phyloP scores from a whole-genome alignment of 1,140 invertebrate genomes.

The Oryctes rhinoceros region DNA sequence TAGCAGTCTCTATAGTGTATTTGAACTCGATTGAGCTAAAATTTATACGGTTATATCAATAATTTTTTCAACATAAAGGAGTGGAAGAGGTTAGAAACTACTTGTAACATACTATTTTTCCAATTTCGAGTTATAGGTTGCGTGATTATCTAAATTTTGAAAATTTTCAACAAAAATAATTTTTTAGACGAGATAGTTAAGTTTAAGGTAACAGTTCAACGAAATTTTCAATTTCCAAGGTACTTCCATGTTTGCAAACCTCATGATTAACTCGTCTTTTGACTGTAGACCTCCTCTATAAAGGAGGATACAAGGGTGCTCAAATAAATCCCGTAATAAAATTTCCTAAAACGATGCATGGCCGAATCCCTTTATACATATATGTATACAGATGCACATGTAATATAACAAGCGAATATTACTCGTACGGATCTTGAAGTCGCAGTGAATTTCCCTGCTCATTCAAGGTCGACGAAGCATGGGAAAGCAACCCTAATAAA shows the following conservation, averaged over 20 bases:
- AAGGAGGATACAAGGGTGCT: neutral
- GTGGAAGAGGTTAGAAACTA: too few relatives aligned
- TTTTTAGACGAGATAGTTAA: too few relatives aligned
- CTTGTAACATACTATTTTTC: too few relatives aligned
- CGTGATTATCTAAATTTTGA: too few relatives aligned
- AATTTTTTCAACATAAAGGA: too few relatives aligned
- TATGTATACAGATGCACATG: neutral
- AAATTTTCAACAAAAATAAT: too few relatives aligned
- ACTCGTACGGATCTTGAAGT: slow-evolving; percentile 31
- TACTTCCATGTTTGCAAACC: neutral
- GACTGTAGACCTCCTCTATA: neutral
- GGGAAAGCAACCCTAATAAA: slow-evolving; percentile 51
- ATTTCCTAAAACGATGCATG: slow-evolving; percentile 9
- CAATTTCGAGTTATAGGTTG: too few relatives aligned
- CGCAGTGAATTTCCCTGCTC: slow-evolving; percentile 19
- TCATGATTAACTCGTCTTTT: neutral
- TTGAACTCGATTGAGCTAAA: too few relatives aligned
- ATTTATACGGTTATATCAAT: too few relatives aligned
- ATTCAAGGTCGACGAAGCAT: slow-evolving; percentile 48
- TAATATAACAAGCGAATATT: neutral
- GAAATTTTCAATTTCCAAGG: too few relatives aligned
- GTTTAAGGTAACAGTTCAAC: too few relatives aligned
- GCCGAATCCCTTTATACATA: neutral
- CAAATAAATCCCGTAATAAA: neutral
- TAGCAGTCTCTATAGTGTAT: too few relatives aligned